Base-by-base conservation (phyloP, 2,113 vertebrate species). In the Carassius auratus region DNA sequence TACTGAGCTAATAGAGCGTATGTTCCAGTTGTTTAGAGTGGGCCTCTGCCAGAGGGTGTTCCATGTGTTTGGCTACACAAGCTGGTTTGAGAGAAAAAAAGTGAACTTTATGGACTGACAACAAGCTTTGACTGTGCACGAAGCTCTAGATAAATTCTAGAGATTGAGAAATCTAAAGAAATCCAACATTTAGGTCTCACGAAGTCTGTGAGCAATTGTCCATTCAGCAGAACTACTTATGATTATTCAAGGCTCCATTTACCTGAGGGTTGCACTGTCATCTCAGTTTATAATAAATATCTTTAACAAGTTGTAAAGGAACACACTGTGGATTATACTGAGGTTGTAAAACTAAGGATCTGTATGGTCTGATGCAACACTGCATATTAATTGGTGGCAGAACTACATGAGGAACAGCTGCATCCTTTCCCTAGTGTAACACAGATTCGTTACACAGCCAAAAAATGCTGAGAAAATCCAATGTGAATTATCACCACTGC, bases 1-100 rank as follows among this genome's bases (percentile, higher is more conserved):
- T 79, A 76, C 76, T 88, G 79, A 85, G 64, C 73, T 87, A 89
- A 89, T 66, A 62, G 42, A 69, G 84, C 52, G 52, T 68, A 42
- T 86, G 83, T 17, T 79, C 78, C 87, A 90, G 87, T 84, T 90
- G 89, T 86, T 87, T 79, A 75, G 84, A 84, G 64, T 85, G 89
- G 83, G 78, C 73, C 79, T 59, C 82, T 85, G 81, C 80, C 86
- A 89, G 66, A 86, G 73, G 85, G 84, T 86, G 62, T 84, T 76
- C 73, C 19, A 3, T 82, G 83, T 83, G 74, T 83, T 55, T 75
- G 45, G 61, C 48, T 84, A 57, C 77, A 89, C 61, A 78, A 64
- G 71, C 17, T 78, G 26, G 68, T 48, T 75, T 76, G 59, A 73
- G 33, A 42, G 62, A 57, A 8, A 71, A 69, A 55, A 69, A 23